A percentile compares a stretch with the other conserved stretches of the same genome.
These are phyloP conservation scores for Zaprionus taronus DNA, from an alignment of 1,140 invertebrate species.

Conservation along the genomic window DNA sequence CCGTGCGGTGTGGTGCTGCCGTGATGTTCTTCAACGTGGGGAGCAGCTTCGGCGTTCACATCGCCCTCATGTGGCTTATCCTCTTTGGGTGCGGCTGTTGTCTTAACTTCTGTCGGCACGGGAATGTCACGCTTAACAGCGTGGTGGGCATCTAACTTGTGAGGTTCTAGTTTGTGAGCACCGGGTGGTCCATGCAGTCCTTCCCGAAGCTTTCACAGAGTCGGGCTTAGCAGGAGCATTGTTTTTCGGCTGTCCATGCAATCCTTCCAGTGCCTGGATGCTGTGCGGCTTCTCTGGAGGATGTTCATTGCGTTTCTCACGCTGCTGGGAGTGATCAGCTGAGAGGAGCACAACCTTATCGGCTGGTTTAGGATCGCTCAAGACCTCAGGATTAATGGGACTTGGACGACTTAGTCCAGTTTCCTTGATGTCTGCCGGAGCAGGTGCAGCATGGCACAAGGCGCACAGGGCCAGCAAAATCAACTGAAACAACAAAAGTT, in stretches of 20 bases:
- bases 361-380: conserved; percentile 55
- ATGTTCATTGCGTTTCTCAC: conserved; percentile 49
- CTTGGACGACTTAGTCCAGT: conserved; percentile 38
- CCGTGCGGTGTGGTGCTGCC: conserved; percentile 19
- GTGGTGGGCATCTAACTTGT: neutral
- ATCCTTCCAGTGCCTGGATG: conserved; percentile 1
- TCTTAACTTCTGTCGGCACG: conserved; percentile 59
- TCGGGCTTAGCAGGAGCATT: conserved; percentile 29
- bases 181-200: neutral
- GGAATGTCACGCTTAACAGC: conserved; percentile 60
- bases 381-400: conserved; percentile 57
- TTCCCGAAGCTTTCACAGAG: conserved; percentile 10
- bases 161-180: too few species aligned
- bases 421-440: conserved; percentile 23
- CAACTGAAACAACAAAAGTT: conserved; percentile 35
- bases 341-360: conserved; percentile 39
- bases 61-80: conserved; percentile 12
- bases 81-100: conserved; percentile 27
- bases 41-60: neutral
- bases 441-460: conserved; percentile 50
- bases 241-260: conserved; percentile 7
- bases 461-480: conserved; percentile 55
- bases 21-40: neutral
- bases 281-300: conserved; percentile 29
- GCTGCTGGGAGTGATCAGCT: conserved; percentile 3